Evolutionary conservation across 2,797 vertebrate genomes (phyloP).

Genomic region (Synanceia verrucosa): DNA sequence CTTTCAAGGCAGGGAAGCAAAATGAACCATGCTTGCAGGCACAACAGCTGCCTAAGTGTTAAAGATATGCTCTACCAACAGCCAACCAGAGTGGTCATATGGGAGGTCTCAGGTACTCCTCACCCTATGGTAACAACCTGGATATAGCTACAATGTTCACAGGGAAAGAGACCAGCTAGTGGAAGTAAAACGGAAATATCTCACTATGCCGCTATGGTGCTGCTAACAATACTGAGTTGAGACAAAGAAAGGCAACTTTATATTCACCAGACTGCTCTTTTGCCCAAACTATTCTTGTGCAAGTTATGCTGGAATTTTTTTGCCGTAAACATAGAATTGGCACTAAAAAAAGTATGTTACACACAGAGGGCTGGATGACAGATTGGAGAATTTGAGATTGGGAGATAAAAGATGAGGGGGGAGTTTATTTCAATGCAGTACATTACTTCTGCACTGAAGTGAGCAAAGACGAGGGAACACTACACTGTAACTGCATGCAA

Average conservation of each 20-base stretch:
- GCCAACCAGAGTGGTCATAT: slow-evolving; percentile 42
- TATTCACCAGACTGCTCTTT: slow-evolving; percentile 64
- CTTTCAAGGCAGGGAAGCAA: slow-evolving; percentile 43
- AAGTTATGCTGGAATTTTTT: slow-evolving; percentile 76
- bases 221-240: slow-evolving; percentile 38
- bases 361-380: slow-evolving; percentile 46
- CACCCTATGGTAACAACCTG: slow-evolving; percentile 7
- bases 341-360: slow-evolving; percentile 51
- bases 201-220: slow-evolving; percentile 46
- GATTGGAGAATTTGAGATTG: slow-evolving; percentile 19
- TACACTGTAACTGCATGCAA: slow-evolving; percentile 68
- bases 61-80: slow-evolving; percentile 35
- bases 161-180: slow-evolving; percentile 17
- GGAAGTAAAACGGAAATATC: slow-evolving; percentile 27
- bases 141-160: slow-evolving; percentile 7
- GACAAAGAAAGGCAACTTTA: slow-evolving; percentile 64
- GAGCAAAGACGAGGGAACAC: slow-evolving; percentile 43
- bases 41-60: slow-evolving; percentile 52
- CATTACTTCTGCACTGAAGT: slow-evolving; percentile 83
- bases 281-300: slow-evolving; percentile 70
- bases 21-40: slow-evolving; percentile 52
- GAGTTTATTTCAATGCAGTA: slow-evolving; percentile 75
- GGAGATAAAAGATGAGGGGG: slow-evolving; percentile 35
- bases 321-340: slow-evolving; percentile 73
- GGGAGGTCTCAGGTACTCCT: slow-evolving; percentile 17